Evolutionary conservation across 2,797 vertebrate species (phyloP).

Genomic region (Lemur catta): DNA sequence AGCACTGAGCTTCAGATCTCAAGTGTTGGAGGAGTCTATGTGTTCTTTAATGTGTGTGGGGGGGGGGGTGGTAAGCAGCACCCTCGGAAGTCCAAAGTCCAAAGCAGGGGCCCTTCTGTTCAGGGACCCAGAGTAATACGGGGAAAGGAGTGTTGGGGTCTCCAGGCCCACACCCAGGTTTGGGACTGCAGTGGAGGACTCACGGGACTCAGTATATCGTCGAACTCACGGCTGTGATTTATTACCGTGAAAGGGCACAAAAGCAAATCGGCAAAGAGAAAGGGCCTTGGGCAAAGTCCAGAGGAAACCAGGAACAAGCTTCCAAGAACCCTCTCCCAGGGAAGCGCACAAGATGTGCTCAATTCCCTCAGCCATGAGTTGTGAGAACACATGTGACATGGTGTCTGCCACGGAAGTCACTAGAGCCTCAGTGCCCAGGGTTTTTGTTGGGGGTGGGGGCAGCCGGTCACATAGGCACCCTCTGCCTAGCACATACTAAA

Average conservation of each 20-base stretch:
- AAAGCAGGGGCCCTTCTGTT: neutral
- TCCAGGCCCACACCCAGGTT: neutral
- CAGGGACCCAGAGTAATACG: neutral
- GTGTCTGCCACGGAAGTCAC: neutral
- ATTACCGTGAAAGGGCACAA: neutral
- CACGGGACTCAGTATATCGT: neutral
- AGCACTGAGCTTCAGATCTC: neutral
- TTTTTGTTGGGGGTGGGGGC: neutral
- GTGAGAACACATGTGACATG: neutral
- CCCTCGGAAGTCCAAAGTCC: neutral
- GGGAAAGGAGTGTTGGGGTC: neutral
- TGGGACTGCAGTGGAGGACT: neutral
- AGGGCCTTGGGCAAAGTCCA: neutral
- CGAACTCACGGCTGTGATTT: neutral
- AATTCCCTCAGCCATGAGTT: neutral
- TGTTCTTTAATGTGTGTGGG: neutral
- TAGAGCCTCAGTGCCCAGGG: neutral
- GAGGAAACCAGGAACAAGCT: neutral
- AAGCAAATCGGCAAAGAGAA: neutral
- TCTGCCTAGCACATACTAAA: neutral
- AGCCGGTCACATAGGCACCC: neutral
- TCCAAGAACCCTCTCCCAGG: neutral
- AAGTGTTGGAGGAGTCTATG: neutral
- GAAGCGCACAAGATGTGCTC: fast-evolving
- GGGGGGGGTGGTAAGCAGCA: too few species aligned